phyloP scores from a whole-genome alignment of 2,797 vertebrate genomes.

The Acanthurus tractus region DNA sequence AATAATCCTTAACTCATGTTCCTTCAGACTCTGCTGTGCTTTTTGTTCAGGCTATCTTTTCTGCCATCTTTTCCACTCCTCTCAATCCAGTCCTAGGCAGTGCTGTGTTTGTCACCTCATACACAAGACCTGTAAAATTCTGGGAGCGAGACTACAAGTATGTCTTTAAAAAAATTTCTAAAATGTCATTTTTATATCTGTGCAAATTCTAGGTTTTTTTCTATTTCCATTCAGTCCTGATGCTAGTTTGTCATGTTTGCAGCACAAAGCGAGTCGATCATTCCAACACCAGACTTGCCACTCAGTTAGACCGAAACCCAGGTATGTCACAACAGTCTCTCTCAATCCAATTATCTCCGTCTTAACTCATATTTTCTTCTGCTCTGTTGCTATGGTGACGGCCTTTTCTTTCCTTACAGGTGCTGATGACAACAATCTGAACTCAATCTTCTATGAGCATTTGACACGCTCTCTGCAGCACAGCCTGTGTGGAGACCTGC shows the following conservation, averaged over 20 bases:
- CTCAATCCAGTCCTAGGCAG: constrained; percentile 98
- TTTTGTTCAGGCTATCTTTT: constrained; percentile 95
- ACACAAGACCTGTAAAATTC: constrained; percentile 97
- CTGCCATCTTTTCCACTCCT: constrained; percentile 96
- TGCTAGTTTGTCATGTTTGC: constrained; percentile 50
- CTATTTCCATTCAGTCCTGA: neutral
- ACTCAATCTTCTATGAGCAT: constrained; percentile 99
- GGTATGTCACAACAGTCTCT: constrained; percentile 79
- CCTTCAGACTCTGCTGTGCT: constrained; percentile 95
- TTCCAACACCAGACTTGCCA: constrained; percentile 97
- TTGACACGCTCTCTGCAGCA: constrained; percentile 98
- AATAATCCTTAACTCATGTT: constrained; percentile 84
- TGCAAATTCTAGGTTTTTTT: neutral
- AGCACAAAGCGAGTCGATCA: constrained; percentile 98
- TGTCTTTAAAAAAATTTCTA: neutral
- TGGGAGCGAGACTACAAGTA: constrained; percentile 99
- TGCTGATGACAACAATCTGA: constrained; percentile 98
- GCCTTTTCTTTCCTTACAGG: constrained; percentile 77
- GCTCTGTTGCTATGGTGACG: neutral
- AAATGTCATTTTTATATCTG: neutral
- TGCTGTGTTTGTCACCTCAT: constrained; percentile 98
- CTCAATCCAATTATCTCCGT: neutral
- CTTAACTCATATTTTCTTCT: neutral
- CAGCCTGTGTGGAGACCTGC: constrained; percentile 95
- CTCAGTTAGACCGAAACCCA: constrained; percentile 98